Conservation (phyloP, 2,797 vertebrate species). For the Thalassophryne amazonica region DNA sequence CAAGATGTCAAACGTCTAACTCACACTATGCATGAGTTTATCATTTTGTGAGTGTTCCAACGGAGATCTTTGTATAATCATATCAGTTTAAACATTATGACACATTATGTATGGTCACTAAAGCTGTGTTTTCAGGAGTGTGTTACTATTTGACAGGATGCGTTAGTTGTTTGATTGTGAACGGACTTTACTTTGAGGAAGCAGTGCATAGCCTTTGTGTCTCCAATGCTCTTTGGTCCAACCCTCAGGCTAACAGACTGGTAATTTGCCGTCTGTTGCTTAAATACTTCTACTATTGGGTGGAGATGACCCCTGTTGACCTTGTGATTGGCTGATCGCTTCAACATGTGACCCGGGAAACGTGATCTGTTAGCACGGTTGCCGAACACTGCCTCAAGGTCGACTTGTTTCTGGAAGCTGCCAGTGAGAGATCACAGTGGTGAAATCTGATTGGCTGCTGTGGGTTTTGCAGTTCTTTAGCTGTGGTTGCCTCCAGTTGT, state of each 20-base stretch:
- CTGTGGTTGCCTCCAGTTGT: constrained; percentile 62
- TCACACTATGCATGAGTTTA: no score
- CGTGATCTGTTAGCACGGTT: constrained; percentile 44
- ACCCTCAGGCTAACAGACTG: constrained; percentile 78
- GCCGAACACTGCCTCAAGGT: constrained; percentile 65
- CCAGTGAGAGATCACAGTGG: constrained; percentile 47
- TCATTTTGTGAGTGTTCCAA: no score
- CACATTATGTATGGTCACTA: no score
- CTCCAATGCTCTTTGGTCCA: constrained; percentile 30
- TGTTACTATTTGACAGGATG: no score
- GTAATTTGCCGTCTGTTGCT: constrained; percentile 78
- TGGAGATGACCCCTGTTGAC: constrained; percentile 77
- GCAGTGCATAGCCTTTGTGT: background rate
- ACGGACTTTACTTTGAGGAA: no score
- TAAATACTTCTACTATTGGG: constrained; percentile 83
- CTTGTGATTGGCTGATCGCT: constrained; percentile 77
- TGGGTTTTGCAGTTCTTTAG: constrained; percentile 37
- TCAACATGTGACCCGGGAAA: constrained; percentile 74
- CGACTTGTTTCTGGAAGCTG: constrained; percentile 53
- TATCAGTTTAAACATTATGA: no score
- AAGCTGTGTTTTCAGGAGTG: no score
- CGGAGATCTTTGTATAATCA: no score
- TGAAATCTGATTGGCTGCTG: constrained; percentile 59
- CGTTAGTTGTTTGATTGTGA: no score
- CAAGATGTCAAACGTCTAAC: no score